Conservation (phyloP, 1,140 invertebrate genomes). For the Neodiprion virginianus region DNA sequence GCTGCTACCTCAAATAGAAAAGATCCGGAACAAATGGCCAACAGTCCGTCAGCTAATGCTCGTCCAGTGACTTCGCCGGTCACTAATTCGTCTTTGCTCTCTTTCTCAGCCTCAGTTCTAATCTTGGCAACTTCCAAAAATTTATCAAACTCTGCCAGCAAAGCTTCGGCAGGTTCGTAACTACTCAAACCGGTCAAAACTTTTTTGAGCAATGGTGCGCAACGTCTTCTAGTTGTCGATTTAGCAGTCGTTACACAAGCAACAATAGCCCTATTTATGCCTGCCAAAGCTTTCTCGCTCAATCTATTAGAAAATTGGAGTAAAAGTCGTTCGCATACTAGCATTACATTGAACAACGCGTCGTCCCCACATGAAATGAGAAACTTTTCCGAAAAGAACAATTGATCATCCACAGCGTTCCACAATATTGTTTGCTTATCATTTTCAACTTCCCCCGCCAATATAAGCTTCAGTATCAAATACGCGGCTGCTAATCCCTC, state of each 20-base stretch:
- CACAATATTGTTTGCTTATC: slow-evolving; percentile 69
- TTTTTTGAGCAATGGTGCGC: slow-evolving; percentile 46
- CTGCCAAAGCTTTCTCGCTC: slow-evolving; percentile 59
- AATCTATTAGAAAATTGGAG: slow-evolving; percentile 67
- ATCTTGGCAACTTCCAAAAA: slow-evolving; percentile 67
- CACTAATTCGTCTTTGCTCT: slow-evolving; percentile 50
- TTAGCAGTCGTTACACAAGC: slow-evolving; percentile 66
- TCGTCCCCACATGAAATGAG: slow-evolving; percentile 74
- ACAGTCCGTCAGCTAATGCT: slow-evolving; percentile 52
- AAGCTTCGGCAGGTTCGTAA: slow-evolving; percentile 56
- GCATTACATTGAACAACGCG: slow-evolving; percentile 67
- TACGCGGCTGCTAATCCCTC: slow-evolving; percentile 82
- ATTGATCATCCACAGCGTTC: slow-evolving; percentile 76
- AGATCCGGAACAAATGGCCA: slow-evolving; percentile 52
- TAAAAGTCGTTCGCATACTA: slow-evolving; percentile 71
- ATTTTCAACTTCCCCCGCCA: slow-evolving; percentile 63
- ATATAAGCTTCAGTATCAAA: slow-evolving; percentile 72
- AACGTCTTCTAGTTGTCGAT: slow-evolving; percentile 45
- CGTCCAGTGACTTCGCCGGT: slow-evolving; percentile 45
- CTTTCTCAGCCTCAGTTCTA: slow-evolving; percentile 51
- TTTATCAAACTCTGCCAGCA: slow-evolving; percentile 68
- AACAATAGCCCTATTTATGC: slow-evolving; percentile 70
- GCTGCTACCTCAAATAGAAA: slow-evolving; percentile 47
- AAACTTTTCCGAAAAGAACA: slow-evolving; percentile 85
- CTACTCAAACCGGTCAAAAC: slow-evolving; percentile 46